Percentiles rank a stretch among this genome's conserved stretches.
phyloP scores from a whole-genome alignment of 2,888 invertebrate species.

The Hetaerina titia region DNA sequence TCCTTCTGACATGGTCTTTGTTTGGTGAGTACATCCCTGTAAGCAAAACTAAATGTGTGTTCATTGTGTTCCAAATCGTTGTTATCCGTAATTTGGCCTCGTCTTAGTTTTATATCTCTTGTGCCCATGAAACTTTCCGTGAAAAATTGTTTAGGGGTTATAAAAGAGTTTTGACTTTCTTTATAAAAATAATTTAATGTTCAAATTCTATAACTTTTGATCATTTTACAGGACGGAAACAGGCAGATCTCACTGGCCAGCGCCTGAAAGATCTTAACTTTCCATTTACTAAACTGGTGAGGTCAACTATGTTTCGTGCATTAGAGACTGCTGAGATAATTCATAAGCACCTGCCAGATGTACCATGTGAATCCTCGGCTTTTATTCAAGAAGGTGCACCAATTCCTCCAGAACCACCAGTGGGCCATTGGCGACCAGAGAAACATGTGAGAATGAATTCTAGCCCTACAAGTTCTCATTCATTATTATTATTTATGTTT shows the following conservation, averaged over 20 bases:
- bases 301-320: slow-evolving; percentile 96
- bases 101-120: too few species aligned
- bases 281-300: slow-evolving; percentile 88
- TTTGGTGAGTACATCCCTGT: too few species aligned
- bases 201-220: background rate
- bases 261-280: slow-evolving; percentile 86
- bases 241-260: slow-evolving; percentile 92
- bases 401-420: slow-evolving; percentile 94
- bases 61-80: too few species aligned
- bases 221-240: slow-evolving; percentile 84
- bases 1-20: too few species aligned
- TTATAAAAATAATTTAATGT: background rate
- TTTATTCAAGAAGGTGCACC: slow-evolving; percentile 96
- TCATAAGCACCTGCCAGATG: slow-evolving; percentile 82
- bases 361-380: slow-evolving; percentile 83
- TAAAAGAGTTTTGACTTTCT: too few species aligned
- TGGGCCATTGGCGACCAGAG: slow-evolving; percentile 93
- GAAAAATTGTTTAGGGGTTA: too few species aligned
- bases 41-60: too few species aligned
- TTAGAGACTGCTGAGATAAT: slow-evolving; percentile 94
- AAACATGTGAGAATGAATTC: slow-evolving; percentile 80
- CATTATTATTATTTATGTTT: slow-evolving; percentile 3
- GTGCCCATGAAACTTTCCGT: too few species aligned
- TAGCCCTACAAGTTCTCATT: background rate
- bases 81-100: too few species aligned